Conservation (phyloP, 2,113 vertebrate genomes). For the Myiozetetes cayanensis region DNA sequence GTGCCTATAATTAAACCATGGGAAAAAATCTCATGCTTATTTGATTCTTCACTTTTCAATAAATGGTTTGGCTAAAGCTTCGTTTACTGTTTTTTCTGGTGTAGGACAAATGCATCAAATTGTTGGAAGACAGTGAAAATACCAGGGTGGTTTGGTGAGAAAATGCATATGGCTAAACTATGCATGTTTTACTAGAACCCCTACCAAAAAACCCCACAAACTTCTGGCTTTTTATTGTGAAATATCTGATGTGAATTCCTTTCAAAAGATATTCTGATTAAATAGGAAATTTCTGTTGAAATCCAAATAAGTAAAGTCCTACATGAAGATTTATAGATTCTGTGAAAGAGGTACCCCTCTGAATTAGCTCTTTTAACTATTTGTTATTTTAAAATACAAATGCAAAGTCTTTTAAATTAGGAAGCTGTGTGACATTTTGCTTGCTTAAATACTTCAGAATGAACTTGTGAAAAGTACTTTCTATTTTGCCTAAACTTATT, state of each 20-base stretch:
- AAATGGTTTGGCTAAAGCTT: neutral
- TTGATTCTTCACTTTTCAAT: neutral
- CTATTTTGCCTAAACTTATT: neutral
- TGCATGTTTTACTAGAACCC: neutral
- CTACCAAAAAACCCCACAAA: rapidly evolving
- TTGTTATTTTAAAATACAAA: neutral
- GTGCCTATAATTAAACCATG: neutral
- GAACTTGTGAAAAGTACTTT: neutral
- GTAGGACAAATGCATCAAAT: neutral
- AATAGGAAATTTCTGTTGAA: neutral
- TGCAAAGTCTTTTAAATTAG: neutral
- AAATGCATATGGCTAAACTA: neutral
- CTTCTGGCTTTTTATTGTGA: neutral
- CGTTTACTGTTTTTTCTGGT: neutral
- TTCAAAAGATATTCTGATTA: neutral
- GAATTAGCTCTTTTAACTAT: neutral
- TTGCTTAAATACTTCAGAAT: neutral
- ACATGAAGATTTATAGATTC: neutral
- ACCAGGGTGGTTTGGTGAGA: neutral
- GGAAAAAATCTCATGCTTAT: neutral
- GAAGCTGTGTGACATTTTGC: neutral
- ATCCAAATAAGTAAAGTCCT: neutral
- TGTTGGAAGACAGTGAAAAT: neutral
- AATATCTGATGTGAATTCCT: neutral
- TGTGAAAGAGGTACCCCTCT: neutral